These are phyloP conservation scores for Drosophila ambigua DNA, from an alignment of 1,140 invertebrate species.

Conservation along the genomic window DNA sequence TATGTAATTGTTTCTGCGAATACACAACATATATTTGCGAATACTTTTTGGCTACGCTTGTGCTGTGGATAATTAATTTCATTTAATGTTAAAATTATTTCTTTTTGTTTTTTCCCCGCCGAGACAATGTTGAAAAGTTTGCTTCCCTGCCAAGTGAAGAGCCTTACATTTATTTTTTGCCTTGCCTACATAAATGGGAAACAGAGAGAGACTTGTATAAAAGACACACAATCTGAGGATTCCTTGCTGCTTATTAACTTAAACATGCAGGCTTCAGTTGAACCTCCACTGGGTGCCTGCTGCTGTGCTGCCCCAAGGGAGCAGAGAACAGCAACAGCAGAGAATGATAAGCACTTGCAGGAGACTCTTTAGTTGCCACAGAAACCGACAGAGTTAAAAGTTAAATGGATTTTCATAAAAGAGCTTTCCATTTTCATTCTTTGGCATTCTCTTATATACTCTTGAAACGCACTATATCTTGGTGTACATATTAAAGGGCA, in stretches of 20 bases:
- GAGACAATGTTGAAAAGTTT: conserved; percentile 62
- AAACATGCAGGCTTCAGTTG: conserved; percentile 52
- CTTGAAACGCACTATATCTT: not conserved
- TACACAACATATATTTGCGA: conserved; percentile 2
- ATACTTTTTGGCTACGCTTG: conserved; percentile 8
- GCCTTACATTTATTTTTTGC: conserved; percentile 14
- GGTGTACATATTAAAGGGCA: conserved; percentile 1
- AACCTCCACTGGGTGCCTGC: conserved; percentile 41
- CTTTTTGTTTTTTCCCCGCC: conserved; percentile 15
- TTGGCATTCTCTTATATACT: too few species aligned
- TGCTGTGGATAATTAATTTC: conserved; percentile 9
- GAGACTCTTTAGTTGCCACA: not conserved
- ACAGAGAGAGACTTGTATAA: conserved; percentile 10
- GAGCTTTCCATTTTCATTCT: too few species aligned
- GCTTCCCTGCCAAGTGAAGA: conserved; percentile 23
- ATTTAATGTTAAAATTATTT: conserved; percentile 20
- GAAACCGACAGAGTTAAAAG: not conserved
- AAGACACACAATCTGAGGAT: conserved; percentile 37
- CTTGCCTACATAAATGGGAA: not conserved
- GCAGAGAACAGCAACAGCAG: not conserved
- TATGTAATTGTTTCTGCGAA: not conserved
- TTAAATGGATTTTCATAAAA: conserved; percentile 1
- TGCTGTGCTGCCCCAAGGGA: not conserved
- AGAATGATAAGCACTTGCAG: not conserved
- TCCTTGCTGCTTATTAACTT: conserved; percentile 36